Base-by-base conservation (phyloP, 37 sponge, comb jelly and placozoan species). In the Beroe ovata region DNA sequence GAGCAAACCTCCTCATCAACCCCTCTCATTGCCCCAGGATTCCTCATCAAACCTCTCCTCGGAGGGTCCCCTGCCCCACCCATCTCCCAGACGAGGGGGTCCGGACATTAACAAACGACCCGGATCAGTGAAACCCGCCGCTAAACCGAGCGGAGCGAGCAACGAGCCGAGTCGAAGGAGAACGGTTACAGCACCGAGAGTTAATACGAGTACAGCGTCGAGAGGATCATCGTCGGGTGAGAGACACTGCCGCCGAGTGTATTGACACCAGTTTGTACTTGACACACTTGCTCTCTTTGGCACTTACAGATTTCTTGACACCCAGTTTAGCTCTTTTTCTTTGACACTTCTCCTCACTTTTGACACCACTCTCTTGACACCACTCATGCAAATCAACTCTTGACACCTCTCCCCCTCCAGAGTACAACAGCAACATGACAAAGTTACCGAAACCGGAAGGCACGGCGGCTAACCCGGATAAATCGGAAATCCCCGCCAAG, bases 401-500 rank as follows among this genome's bases (percentile, higher is more conserved):
- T n/a, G 54, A 47, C 54, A 47, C 54, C 54, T 16, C 54, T 47
- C 54, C 54, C n/a, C n/a, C n/a, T 61, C 34, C 69, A 66, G 69
- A 66, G 16, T 66, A 66, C 69, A 66, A 32, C 69, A 66, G 36
- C 69, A 66, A 66, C 69, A 25, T 11, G 32, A 30, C 69, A 18
- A 66, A 66, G 36, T 1, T 66, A 18, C 25, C 69, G 8, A 66
- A 66, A 16, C 84, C 84, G 2, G 84, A 77, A 54, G 84, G 84
- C 4, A 77, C 47, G 11, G 84, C 84, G 2, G 84, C 84, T 4
- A 77, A 77, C 54, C 84, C 84, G 28, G 84, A 77, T 23, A 77
- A 77, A 36, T 77, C 84, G 23, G 84, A 77, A 54, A 77, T 77
- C 8, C 84, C 84, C 21, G 3, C 35, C 22, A 77, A 77, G 84